Percentiles rank a stretch among this genome's conserved stretches.
Conservation (phyloP, 2,888 invertebrate species). For the Zhuqinia jingwanae region DNA sequence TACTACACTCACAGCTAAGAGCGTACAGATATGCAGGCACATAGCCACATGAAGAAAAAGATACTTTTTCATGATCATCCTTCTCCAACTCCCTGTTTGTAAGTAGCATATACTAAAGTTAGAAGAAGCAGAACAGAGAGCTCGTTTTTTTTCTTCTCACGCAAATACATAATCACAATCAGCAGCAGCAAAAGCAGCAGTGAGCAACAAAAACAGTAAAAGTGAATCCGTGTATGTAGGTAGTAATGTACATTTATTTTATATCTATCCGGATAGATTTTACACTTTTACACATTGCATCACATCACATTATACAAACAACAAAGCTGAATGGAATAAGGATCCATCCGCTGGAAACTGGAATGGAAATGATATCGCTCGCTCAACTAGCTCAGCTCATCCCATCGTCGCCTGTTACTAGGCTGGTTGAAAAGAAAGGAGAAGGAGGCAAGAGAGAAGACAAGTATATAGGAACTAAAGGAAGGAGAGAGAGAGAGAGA, state of each 20-base stretch:
- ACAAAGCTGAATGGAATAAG: constrained; percentile 54
- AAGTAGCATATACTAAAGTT: background rate
- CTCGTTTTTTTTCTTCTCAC: constrained; percentile 16
- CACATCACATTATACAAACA: constrained; percentile 13
- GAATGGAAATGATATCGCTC: constrained; percentile 26
- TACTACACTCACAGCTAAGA: background rate
- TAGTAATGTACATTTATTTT: background rate
- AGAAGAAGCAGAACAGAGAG: constrained; percentile 10
- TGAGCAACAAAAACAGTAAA: background rate
- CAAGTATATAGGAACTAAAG: constrained; percentile 33
- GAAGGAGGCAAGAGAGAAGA: background rate
- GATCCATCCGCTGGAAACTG: constrained; percentile 63
- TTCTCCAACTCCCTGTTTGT: background rate
- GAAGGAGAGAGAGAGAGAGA: constrained; percentile 28
- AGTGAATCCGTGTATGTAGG: background rate
- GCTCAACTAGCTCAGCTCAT: background rate
- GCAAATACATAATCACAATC: constrained; percentile 15
- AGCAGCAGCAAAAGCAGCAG: constrained; percentile 10
- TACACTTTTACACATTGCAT: constrained; percentile 7
- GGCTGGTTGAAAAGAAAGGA: constrained; percentile 46
- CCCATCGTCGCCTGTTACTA: constrained; percentile 55
- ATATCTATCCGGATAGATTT: background rate
- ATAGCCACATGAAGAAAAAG: background rate
- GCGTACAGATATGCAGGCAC: background rate
- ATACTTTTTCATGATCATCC: constrained; percentile 18